phyloP scores from a whole-genome alignment of 2,797 vertebrate genomes.

The Sus cebifrons region DNA sequence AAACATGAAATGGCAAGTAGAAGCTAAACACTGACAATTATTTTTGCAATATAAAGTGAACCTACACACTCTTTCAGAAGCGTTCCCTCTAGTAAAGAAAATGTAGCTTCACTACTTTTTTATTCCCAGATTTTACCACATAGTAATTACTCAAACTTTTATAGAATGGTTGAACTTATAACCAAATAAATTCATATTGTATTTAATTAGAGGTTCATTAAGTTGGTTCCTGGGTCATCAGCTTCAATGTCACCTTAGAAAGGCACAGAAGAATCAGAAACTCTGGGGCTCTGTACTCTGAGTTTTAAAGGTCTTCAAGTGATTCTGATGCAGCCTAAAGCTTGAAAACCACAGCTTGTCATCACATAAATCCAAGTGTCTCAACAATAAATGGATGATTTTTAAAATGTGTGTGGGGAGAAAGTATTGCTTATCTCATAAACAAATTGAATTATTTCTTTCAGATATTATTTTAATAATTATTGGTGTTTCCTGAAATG shows the following conservation, averaged over 20 bases:
- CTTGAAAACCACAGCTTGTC: background rate
- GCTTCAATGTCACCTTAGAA: background rate
- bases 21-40: constrained; percentile 5
- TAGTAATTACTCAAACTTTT: background rate
- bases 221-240: background rate
- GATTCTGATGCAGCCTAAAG: background rate
- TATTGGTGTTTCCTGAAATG: background rate
- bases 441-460: constrained; percentile 28
- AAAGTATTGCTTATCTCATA: background rate
- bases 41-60: constrained; percentile 3
- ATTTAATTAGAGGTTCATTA: background rate
- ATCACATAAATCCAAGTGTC: background rate
- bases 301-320: background rate
- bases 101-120: background rate
- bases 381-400: background rate
- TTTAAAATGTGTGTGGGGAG: background rate
- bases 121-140: background rate
- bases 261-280: background rate
- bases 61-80: background rate
- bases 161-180: background rate
- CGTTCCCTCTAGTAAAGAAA: background rate
- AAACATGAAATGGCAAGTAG: background rate
- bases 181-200: background rate
- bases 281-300: background rate
- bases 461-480: background rate